phyloP scores from a whole-genome alignment of 2,797 vertebrate genomes.

The Sebastes ruberrimus region DNA sequence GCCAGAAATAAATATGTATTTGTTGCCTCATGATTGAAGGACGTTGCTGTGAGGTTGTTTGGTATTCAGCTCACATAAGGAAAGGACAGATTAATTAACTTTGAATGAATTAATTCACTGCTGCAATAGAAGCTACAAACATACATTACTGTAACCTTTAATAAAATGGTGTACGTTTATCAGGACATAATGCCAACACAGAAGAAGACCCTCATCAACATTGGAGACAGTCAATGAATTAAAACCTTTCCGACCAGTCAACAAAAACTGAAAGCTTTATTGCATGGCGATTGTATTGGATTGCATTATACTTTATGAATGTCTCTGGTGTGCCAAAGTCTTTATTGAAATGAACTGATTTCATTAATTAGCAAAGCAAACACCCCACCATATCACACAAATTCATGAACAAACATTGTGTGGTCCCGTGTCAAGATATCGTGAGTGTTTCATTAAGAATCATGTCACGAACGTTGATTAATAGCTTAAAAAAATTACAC shows the following conservation, averaged over 20 bases:
- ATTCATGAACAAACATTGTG: conserved; percentile 2
- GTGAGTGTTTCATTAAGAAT: neutral
- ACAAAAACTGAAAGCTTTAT: neutral
- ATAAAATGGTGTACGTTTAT: neutral
- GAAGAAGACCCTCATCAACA: neutral
- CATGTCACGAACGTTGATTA: conserved; percentile 11
- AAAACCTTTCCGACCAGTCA: neutral
- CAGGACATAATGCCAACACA: neutral
- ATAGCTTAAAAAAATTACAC: neutral
- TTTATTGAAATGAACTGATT: neutral
- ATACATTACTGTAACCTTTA: neutral
- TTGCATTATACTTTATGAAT: neutral
- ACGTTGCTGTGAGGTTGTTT: neutral
- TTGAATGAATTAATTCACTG: neutral
- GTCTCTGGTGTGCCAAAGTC: neutral
- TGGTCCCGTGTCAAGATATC: neutral
- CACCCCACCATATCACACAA: neutral
- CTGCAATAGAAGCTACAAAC: neutral
- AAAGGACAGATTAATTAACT: neutral
- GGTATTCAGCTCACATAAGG: neutral
- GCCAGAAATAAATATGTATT: neutral
- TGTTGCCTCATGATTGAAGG: neutral
- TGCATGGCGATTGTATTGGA: neutral
- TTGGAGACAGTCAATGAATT: neutral
- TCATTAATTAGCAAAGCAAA: conserved; percentile 12